Conservation (phyloP, 2,888 invertebrate genomes). For the Gryllus longicercus region DNA sequence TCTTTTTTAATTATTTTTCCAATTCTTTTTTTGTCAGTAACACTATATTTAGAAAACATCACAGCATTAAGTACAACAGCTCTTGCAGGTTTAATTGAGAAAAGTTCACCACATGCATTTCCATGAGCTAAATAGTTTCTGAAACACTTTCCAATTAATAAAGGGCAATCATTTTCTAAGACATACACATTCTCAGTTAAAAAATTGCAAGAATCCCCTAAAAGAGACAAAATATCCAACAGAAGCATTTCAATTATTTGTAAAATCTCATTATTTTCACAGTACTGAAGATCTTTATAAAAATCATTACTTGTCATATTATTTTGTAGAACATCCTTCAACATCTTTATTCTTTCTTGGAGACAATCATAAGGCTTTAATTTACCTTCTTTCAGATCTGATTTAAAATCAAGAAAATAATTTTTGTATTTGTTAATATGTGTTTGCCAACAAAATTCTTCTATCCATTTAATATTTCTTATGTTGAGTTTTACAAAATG, state of each 20-base stretch:
- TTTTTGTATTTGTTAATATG: too few species aligned
- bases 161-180: conserved; percentile 36
- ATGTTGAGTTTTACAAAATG: too few species aligned
- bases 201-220: conserved; percentile 27
- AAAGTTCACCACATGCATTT: conserved; percentile 34
- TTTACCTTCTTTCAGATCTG: too few species aligned
- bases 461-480: too few species aligned
- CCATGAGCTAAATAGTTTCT: conserved; percentile 39
- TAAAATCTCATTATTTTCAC: conserved; percentile 32
- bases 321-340: too few species aligned
- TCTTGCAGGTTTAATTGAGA: conserved; percentile 35
- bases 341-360: too few species aligned
- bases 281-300: conserved; percentile 19
- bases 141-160: conserved; percentile 39
- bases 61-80: conserved; percentile 36
- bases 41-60: conserved; percentile 25
- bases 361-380: too few species aligned
- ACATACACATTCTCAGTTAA: conserved; percentile 34
- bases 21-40: conserved; percentile 27
- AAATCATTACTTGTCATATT: background rate
- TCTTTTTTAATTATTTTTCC: conserved; percentile 19
- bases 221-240: conserved; percentile 39
- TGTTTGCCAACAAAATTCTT: too few species aligned
- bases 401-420: too few species aligned
- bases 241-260: conserved; percentile 38